Conservation (phyloP, 2,888 invertebrate species). For the Orthosia cruda region DNA sequence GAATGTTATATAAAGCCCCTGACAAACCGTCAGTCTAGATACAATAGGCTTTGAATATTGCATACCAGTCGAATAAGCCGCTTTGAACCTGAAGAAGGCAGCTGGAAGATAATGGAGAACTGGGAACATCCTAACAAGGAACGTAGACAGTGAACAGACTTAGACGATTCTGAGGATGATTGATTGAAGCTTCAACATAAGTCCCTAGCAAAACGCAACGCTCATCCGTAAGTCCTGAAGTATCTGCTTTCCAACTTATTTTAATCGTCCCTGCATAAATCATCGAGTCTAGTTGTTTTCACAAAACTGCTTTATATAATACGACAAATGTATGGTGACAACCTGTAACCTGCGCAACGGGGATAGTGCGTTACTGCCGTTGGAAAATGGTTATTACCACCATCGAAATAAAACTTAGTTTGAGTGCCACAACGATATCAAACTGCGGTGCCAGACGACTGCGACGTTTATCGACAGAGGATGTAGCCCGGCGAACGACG, state of each 20-base stretch:
- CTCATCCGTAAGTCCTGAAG: background rate
- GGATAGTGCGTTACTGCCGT: slow-evolving; percentile 52
- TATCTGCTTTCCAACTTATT: slow-evolving; percentile 2
- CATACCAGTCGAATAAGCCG: slow-evolving; percentile 35
- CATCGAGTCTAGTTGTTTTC: slow-evolving; percentile 20
- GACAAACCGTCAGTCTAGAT: slow-evolving; percentile 24
- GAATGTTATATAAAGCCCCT: slow-evolving; percentile 20
- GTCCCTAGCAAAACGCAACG: slow-evolving; percentile 22
- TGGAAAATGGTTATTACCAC: slow-evolving; percentile 68
- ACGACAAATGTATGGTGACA: slow-evolving; percentile 71
- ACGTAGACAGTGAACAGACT: slow-evolving; percentile 13
- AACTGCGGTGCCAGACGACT: slow-evolving; percentile 68
- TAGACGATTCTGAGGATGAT: slow-evolving; percentile 23
- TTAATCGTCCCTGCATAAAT: slow-evolving; percentile 6
- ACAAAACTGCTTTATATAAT: slow-evolving; percentile 53
- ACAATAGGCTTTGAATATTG: slow-evolving; percentile 44
- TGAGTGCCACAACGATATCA: slow-evolving; percentile 61
- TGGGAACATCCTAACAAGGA: slow-evolving; percentile 19
- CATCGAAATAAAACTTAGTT: slow-evolving; percentile 68
- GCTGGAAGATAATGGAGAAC: slow-evolving; percentile 33
- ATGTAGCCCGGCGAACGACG: slow-evolving; percentile 80
- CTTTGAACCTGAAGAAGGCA: slow-evolving; percentile 43
- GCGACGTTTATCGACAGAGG: slow-evolving; percentile 82
- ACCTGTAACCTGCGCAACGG: slow-evolving; percentile 72
- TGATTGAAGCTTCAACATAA: slow-evolving; percentile 27